A percentile compares a stretch with the other conserved stretches of the same genome.
Evolutionary conservation across 2,797 vertebrate species (phyloP).

Genomic region (Brachyrhaphis roseni): DNA sequence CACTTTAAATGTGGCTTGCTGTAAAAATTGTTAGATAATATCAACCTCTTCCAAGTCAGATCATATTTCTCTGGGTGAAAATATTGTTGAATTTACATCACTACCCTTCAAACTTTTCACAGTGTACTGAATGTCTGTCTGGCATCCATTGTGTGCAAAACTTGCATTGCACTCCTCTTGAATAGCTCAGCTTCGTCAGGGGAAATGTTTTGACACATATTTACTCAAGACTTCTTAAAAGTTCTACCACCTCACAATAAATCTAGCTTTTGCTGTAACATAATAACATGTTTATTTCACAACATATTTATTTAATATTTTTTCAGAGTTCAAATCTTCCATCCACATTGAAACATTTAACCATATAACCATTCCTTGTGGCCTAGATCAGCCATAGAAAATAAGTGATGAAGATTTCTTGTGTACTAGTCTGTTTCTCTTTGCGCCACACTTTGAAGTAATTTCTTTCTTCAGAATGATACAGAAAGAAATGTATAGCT

Average conservation of each 20-base stretch:
- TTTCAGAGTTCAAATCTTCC: neutral
- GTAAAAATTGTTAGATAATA: neutral
- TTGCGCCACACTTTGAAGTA: neutral
- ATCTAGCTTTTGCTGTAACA: neutral
- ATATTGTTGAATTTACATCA: neutral
- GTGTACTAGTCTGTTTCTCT: neutral
- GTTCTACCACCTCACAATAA: neutral
- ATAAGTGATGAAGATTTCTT: neutral
- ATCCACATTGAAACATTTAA: constrained; percentile 3
- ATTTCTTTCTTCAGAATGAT: neutral
- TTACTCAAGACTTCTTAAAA: neutral
- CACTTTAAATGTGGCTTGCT: neutral
- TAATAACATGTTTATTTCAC: constrained; percentile 1
- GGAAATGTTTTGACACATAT: neutral
- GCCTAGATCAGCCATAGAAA: neutral
- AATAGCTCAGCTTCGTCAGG: neutral
- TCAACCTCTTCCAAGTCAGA: neutral
- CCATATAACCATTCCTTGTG: neutral
- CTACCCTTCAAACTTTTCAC: neutral
- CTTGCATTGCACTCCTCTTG: neutral
- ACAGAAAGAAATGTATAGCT: neutral
- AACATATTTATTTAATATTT: neutral
- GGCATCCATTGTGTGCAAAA: neutral
- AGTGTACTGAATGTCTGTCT: neutral
- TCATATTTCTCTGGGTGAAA: neutral